Evolutionary conservation across 2,888 invertebrate genomes (phyloP).

Genomic region (Noctuana brunneofusca): DNA sequence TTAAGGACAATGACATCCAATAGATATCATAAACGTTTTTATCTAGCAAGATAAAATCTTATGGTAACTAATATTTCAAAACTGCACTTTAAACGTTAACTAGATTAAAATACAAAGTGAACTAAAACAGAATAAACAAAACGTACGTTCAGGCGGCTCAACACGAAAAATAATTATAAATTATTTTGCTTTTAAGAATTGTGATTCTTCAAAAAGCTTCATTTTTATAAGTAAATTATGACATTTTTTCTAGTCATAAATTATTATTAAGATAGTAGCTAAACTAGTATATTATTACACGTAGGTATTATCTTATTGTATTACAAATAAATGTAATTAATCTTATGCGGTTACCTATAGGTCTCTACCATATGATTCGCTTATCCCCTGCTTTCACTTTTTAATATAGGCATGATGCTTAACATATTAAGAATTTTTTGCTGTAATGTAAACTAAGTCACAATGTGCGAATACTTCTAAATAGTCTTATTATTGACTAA

Average conservation of each 20-base stretch:
- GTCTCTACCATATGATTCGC: background rate
- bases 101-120: too few relatives aligned
- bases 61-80: too few relatives aligned
- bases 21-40: too few relatives aligned
- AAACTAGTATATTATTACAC: too few relatives aligned
- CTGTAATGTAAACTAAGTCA: background rate
- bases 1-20: too few relatives aligned
- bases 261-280: background rate
- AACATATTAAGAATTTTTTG: background rate
- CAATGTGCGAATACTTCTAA: background rate
- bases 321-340: background rate
- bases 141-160: too few relatives aligned
- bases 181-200: background rate
- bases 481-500: background rate
- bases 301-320: too few relatives aligned
- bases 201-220: background rate
- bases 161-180: background rate
- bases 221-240: background rate
- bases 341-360: too few relatives aligned
- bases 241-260: slow-evolving; percentile 1
- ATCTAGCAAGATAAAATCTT: too few relatives aligned
- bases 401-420: background rate
- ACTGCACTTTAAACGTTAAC: too few relatives aligned
- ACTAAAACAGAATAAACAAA: too few relatives aligned
- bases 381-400: background rate